Conservation (phyloP, 2,113 vertebrate species). For the Platysteira castanea region DNA sequence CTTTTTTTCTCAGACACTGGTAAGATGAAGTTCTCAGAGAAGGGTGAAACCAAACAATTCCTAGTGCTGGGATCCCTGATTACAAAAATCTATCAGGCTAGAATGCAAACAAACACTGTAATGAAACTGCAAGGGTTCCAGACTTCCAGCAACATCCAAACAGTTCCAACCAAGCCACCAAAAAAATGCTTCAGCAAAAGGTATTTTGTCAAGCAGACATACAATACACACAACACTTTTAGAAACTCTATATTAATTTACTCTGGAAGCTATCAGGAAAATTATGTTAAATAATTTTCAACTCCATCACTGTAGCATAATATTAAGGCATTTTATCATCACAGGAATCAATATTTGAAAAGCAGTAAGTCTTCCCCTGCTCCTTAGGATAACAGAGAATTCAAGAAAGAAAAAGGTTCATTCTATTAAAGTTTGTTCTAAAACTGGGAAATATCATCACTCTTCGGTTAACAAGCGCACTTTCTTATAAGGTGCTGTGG, state of each 20-base stretch:
- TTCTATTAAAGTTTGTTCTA: neutral
- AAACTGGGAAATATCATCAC: neutral
- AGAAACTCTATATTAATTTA: neutral
- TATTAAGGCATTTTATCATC: neutral
- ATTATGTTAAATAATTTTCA: neutral
- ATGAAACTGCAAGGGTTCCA: neutral
- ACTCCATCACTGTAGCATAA: neutral
- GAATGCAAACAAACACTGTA: neutral
- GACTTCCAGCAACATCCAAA: neutral
- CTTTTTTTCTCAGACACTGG: neutral
- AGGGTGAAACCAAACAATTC: neutral
- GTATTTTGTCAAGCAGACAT: neutral
- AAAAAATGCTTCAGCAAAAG: neutral
- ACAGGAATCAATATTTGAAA: neutral
- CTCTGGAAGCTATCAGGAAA: neutral
- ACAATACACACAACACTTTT: neutral
- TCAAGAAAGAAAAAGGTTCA: neutral
- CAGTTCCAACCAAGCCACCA: neutral
- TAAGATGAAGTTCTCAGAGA: neutral
- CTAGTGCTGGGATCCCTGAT: fast-evolving
- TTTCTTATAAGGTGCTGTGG: neutral
- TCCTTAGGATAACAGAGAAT: neutral
- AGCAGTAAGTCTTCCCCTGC: neutral
- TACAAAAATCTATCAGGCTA: neutral
- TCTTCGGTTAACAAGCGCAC: neutral